Evolutionary conservation across 2,888 invertebrate species (phyloP).

Genomic region (Sphinx pinastri): DNA sequence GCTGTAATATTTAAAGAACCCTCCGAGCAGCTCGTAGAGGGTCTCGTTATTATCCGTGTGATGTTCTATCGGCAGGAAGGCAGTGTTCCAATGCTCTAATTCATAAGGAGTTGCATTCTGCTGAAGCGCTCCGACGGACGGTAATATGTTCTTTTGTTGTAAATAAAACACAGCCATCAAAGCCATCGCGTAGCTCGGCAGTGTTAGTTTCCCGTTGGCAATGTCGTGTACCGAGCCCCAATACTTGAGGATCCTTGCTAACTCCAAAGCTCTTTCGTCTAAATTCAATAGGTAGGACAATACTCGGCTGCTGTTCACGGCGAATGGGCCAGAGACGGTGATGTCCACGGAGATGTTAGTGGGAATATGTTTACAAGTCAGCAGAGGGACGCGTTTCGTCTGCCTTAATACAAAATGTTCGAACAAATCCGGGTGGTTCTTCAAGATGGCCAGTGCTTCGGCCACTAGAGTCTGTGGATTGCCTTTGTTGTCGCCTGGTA

Average conservation of each 20-base stretch:
- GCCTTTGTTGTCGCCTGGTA: constrained; percentile 30
- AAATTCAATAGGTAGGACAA: constrained; percentile 34
- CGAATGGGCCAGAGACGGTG: constrained; percentile 21
- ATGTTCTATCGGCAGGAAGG: constrained; percentile 17
- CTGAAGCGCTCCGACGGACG: not conserved
- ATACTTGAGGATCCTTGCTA: constrained; percentile 37
- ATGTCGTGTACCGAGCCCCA: constrained; percentile 33
- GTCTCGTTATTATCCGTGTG: constrained; percentile 17
- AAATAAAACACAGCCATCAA: constrained; percentile 3
- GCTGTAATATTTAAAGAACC: constrained; percentile 41
- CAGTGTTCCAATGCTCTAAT: constrained; percentile 29
- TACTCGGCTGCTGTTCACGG: constrained; percentile 24
- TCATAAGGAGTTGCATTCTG: not conserved
- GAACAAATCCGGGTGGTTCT: constrained; percentile 33
- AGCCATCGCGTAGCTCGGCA: constrained; percentile 4
- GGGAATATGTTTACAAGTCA: constrained; percentile 30
- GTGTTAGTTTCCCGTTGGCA: not conserved
- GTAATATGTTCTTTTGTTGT: not conserved
- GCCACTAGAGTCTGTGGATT: too few relatives aligned
- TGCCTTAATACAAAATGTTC: not conserved
- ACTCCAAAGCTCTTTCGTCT: constrained; percentile 32
- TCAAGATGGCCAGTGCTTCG: too few relatives aligned
- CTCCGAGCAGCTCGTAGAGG: constrained; percentile 36
- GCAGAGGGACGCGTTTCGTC: not conserved
- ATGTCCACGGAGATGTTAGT: constrained; percentile 35